Percentiles rank a stretch among this genome's conserved stretches.
phyloP scores from a whole-genome alignment of 2,113 vertebrate genomes.

The Danionella cerebrum region DNA sequence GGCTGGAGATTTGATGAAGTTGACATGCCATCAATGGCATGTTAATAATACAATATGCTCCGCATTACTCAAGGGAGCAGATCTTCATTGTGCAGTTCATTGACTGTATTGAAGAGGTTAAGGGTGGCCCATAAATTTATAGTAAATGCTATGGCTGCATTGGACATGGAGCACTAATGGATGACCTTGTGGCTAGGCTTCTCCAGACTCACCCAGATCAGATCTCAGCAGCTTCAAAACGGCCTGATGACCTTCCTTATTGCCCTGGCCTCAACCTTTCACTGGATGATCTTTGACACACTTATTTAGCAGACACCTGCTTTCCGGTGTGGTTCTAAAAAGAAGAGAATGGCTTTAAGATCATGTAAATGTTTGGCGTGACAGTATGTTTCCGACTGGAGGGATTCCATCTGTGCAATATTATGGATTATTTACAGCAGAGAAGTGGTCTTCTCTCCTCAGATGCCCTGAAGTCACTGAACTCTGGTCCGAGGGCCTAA shows the following conservation, averaged over 20 bases:
- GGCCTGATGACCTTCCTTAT: constrained; percentile 81
- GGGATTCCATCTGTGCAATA: constrained; percentile 68
- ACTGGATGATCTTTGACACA: constrained; percentile 97
- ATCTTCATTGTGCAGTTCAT: constrained; percentile 70
- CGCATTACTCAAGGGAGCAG: constrained; percentile 68
- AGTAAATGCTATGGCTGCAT: constrained; percentile 70
- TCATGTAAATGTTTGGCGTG: constrained; percentile 71
- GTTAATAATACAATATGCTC: constrained; percentile 71
- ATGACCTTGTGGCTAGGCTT: constrained; percentile 92
- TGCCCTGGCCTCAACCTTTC: constrained; percentile 86
- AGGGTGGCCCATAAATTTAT: constrained; percentile 93
- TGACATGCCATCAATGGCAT: constrained; percentile 64
- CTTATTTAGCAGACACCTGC: constrained; percentile 98
- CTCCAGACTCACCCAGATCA: constrained; percentile 93
- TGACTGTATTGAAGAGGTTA: constrained; percentile 90
- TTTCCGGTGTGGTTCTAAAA: constrained; percentile 65
- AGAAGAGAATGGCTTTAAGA: constrained; percentile 72
- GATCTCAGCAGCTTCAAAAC: constrained; percentile 85
- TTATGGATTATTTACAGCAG: constrained; percentile 32
- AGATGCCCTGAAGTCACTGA: constrained; percentile 6
- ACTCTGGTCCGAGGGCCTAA: constrained; percentile 1
- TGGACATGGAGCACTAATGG: constrained; percentile 93
- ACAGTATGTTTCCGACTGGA: constrained; percentile 61
- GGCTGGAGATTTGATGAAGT: constrained; percentile 42
- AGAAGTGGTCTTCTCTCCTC: constrained; percentile 2